phyloP scores from a whole-genome alignment of 2,113 vertebrate species.

The Rissa tridactyla region DNA sequence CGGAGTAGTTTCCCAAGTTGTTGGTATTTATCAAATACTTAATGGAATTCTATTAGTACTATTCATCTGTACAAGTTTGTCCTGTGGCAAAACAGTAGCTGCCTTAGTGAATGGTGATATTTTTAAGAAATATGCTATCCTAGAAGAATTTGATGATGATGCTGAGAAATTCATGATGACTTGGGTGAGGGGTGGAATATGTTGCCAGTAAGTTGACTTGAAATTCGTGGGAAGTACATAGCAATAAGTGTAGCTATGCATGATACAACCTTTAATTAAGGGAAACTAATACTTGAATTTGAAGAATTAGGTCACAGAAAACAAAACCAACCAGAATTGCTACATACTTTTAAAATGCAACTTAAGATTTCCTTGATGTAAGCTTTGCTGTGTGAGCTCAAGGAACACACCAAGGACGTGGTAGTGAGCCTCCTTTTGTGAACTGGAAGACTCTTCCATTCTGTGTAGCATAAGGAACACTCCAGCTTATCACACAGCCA shows the following conservation, averaged over 20 bases:
- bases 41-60: background rate
- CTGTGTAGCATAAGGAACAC: background rate
- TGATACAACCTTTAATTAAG: background rate
- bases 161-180: background rate
- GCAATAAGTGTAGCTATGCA: background rate
- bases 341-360: background rate
- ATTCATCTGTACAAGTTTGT: background rate
- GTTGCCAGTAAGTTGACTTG: background rate
- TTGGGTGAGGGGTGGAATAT: background rate
- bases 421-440: background rate
- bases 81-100: background rate
- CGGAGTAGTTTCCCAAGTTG: background rate
- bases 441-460: background rate
- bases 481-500: background rate
- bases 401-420: background rate
- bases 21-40: background rate
- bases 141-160: background rate
- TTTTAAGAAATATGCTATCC: background rate
- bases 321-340: background rate
- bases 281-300: background rate
- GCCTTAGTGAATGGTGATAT: background rate
- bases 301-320: background rate
- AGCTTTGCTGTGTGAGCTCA: background rate
- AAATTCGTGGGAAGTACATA: background rate
- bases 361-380: background rate